These are phyloP conservation scores for Epistrophe grossulariae DNA, from an alignment of 2,888 invertebrate genomes.

Conservation along the genomic window DNA sequence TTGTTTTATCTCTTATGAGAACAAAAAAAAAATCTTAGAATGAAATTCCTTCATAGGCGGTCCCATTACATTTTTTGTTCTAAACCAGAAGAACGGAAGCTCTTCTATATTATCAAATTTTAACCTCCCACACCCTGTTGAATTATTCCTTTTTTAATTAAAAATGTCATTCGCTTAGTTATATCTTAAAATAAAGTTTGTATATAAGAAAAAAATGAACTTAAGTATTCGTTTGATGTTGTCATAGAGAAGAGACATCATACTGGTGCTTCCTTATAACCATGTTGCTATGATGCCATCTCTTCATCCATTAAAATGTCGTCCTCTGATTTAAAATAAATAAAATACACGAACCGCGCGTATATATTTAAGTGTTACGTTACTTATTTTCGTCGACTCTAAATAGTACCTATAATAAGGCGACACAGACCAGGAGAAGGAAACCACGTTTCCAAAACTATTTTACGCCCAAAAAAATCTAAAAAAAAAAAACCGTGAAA, in stretches of 20 bases:
- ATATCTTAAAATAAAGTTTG: constrained; percentile 31
- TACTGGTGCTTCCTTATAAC: constrained; percentile 39
- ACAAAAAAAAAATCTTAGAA: not conserved
- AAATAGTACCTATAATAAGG: constrained; percentile 4
- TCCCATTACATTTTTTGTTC: not conserved
- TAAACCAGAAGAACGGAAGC: constrained; percentile 11
- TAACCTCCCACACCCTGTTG: constrained; percentile 18
- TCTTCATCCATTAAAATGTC: constrained; percentile 64
- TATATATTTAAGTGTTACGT: constrained; percentile 21
- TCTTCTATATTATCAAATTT: constrained; percentile 15
- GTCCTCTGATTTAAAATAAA: constrained; percentile 69
- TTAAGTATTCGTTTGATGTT: constrained; percentile 55
- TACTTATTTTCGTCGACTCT: constrained; percentile 43
- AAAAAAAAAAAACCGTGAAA: constrained; percentile 30
- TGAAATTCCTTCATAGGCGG: constrained; percentile 23
- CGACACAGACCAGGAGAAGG: not conserved
- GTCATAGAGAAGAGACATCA: constrained; percentile 9
- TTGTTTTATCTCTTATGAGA: not conserved
- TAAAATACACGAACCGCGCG: constrained; percentile 66
- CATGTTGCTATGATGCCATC: constrained; percentile 17
- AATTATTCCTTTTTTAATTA: constrained; percentile 38
- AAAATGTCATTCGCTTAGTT: constrained; percentile 28
- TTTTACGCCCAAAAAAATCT: constrained; percentile 18
- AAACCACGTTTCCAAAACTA: constrained; percentile 49
- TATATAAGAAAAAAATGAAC: constrained; percentile 11